A percentile compares a stretch with the other conserved stretches of the same genome.
These are phyloP conservation scores for Diachrysia chrysitis DNA, from an alignment of 2,888 invertebrate genomes.

Conservation along the genomic window DNA sequence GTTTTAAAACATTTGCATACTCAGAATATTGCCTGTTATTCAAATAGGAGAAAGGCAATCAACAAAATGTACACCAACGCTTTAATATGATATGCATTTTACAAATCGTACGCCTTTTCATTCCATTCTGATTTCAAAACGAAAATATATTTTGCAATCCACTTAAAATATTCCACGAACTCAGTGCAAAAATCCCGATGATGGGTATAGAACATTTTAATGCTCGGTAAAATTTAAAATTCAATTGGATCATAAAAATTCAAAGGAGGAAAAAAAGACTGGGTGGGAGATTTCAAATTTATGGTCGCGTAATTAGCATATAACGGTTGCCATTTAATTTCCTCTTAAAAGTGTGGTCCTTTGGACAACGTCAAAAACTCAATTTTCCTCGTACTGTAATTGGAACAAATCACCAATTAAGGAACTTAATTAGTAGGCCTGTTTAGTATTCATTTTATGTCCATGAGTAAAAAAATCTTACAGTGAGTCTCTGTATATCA, in stretches of 20 bases:
- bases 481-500: slow-evolving; percentile 3
- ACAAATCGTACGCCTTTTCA: slow-evolving; percentile 21
- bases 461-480: slow-evolving; percentile 29
- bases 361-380: slow-evolving; percentile 34
- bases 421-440: slow-evolving; percentile 50
- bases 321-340: slow-evolving; percentile 40
- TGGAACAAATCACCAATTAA: slow-evolving; percentile 54
- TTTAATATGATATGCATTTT: slow-evolving; percentile 7
- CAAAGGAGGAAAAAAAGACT: slow-evolving; percentile 36
- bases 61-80: slow-evolving; percentile 12
- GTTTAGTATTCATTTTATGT: slow-evolving; percentile 49
- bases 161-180: slow-evolving; percentile 22
- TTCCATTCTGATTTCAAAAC: slow-evolving; percentile 19
- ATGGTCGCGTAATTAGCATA: slow-evolving; percentile 58
- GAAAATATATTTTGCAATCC: slow-evolving; percentile 30
- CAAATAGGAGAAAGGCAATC: not conserved
- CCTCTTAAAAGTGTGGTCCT: slow-evolving; percentile 37
- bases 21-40: not conserved
- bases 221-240: slow-evolving; percentile 39
- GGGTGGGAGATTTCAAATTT: slow-evolving; percentile 47
- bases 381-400: slow-evolving; percentile 51
- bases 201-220: slow-evolving; percentile 24
- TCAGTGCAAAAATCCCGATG: slow-evolving; percentile 31
- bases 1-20: not conserved
- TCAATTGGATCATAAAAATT: slow-evolving; percentile 50